These are phyloP conservation scores for Osmerus mordax DNA, from an alignment of 2,113 vertebrate species.

Conservation along the genomic window DNA sequence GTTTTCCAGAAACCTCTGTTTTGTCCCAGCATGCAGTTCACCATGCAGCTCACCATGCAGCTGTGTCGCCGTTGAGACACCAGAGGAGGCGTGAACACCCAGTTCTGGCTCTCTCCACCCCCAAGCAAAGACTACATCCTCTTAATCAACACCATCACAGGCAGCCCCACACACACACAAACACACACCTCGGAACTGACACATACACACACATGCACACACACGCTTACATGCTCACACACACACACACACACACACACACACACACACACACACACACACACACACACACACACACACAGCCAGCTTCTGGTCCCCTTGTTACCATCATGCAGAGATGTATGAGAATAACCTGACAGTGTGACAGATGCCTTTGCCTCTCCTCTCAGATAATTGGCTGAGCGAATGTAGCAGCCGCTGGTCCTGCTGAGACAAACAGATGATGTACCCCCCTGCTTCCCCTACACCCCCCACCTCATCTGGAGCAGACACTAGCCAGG, in stretches of 20 bases:
- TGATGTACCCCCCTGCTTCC: neutral
- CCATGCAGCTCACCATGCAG: slow-evolving; percentile 22
- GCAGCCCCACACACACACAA: slow-evolving; percentile 1
- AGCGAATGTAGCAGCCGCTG: neutral
- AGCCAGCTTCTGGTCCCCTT: neutral
- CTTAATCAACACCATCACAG: slow-evolving; percentile 68
- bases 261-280: too few species aligned
- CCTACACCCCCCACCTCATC: too few species aligned
- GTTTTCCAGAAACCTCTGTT: slow-evolving; percentile 40
- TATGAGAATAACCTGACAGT: slow-evolving; percentile 35
- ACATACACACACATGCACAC: too few species aligned
- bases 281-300: too few species aligned
- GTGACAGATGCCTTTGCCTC: slow-evolving; percentile 14
- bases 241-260: neutral
- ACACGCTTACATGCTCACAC: too few species aligned
- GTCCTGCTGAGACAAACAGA: neutral
- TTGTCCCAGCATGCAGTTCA: slow-evolving; percentile 44
- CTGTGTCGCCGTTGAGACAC: slow-evolving; percentile 2
- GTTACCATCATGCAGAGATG: slow-evolving; percentile 13
- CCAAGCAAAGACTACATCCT: slow-evolving; percentile 56
- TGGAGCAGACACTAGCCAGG: too few species aligned
- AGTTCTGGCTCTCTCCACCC: slow-evolving; percentile 55
- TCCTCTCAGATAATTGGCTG: neutral
- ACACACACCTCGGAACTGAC: too few species aligned
- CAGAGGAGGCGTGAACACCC: slow-evolving; percentile 57